Base-by-base conservation (phyloP, 30 jellyfish, hydroid and myxozoan species). In the Calvadosia cruxmelitensis region DNA sequence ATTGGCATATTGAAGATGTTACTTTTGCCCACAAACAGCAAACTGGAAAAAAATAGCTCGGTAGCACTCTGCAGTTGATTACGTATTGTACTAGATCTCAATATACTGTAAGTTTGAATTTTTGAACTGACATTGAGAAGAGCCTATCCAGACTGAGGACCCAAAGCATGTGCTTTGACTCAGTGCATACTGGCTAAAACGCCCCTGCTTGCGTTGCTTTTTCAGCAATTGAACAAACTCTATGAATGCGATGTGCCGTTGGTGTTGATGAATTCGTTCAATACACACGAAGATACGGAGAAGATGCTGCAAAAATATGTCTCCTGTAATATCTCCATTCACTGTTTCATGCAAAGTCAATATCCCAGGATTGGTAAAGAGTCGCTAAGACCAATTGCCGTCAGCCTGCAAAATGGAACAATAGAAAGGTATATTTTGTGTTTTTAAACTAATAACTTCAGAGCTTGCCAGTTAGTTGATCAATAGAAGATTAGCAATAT, bases 231-330 rank as follows among this genome's bases (percentile, higher is more conserved):
- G 27, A 90, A 90, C 89, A 82, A 78, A 25, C 78, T 67, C 66
- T 90, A 82, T 64, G 95, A 82, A 15, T 76, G 86, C 28, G 84
- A 73, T 33, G 74, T 90, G 49, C 98, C 98, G 12, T 63, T 90
- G 64, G 92, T 90, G 0, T 76, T 90, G 49, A 90, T 90, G 98
- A 90, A 90, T 64, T 90, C 98, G 10, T 90, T 80, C 68, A 81
- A 82, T 79, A 90, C 98, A 1, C 85, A 83, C 52, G 81, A 73
- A 42, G 94, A 82, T 51, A 90, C 98, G 3, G 67, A 68, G 28
- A 82, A 82, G 29, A 63, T 85, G 2, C 62, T 90, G 30, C 86
- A 89, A 16, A 90, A 81, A 63, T 90, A 90, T 63, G 69, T 53
- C 0, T 53, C 83, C 23, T 93, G 84, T 73, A 67, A 68, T 34